Evolutionary conservation across 2,888 invertebrate genomes (phyloP).

Genomic region (Pimpla rufipes): DNA sequence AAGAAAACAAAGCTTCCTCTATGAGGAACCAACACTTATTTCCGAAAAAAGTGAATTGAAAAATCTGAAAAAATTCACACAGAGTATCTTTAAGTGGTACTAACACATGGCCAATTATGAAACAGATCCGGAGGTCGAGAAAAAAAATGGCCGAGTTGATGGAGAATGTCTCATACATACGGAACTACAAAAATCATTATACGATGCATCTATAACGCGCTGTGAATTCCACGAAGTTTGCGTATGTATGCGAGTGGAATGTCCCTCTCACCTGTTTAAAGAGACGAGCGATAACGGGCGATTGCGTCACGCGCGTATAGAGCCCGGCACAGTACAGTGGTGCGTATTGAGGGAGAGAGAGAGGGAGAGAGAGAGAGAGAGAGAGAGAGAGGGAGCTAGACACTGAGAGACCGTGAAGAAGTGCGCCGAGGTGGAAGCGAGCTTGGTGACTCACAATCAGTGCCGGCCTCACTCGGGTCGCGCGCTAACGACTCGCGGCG

Average conservation of each 20-base stretch:
- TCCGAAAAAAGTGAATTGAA: too few relatives aligned
- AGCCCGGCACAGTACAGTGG: constrained; percentile 34
- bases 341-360: constrained; percentile 28
- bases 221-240: constrained; percentile 32
- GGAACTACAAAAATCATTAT: too few relatives aligned
- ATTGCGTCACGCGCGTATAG: constrained; percentile 70
- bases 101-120: too few relatives aligned
- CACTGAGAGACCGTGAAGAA: not conserved
- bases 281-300: constrained; percentile 70
- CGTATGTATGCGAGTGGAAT: constrained; percentile 22
- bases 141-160: too few relatives aligned
- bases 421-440: too few relatives aligned
- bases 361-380: constrained; percentile 1
- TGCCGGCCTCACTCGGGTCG: constrained; percentile 53
- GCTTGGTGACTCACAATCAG: too few relatives aligned
- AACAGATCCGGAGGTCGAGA: too few relatives aligned
- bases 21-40: too few relatives aligned
- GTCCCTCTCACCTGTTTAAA: constrained; percentile 74
- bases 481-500: constrained; percentile 26
- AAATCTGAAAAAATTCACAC: too few relatives aligned
- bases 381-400: not conserved
- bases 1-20: too few relatives aligned
- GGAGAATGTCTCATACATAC: too few relatives aligned
- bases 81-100: too few relatives aligned
- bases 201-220: not conserved